Evolutionary conservation across 2,113 vertebrate genomes (phyloP).

Genomic region (Catharus bicknelli): DNA sequence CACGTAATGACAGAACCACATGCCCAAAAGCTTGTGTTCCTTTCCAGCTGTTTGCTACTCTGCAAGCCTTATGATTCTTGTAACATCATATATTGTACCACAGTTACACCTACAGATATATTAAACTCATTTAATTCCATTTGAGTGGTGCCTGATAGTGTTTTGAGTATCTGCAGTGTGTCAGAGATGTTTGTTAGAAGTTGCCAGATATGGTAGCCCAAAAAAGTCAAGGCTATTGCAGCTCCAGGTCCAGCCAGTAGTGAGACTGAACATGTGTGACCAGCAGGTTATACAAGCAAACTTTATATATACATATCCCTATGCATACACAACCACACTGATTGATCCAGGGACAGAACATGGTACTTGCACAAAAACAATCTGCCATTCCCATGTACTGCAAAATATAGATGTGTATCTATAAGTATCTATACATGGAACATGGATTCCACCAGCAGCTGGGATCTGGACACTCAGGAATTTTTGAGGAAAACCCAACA

Average conservation of each 20-base stretch:
- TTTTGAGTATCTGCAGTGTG: neutral
- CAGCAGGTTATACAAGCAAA: neutral
- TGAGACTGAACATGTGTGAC: accelerated
- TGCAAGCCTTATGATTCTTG: neutral
- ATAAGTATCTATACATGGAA: neutral
- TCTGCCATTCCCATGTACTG: neutral
- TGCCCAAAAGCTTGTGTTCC: neutral
- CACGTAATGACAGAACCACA: accelerated
- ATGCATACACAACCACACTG: neutral
- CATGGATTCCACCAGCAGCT: neutral
- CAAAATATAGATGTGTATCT: neutral
- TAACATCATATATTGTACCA: neutral
- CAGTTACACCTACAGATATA: neutral
- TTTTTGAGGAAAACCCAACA: neutral
- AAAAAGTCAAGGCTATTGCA: neutral
- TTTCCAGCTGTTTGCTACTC: neutral
- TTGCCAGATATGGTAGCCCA: neutral
- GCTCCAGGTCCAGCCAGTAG: neutral
- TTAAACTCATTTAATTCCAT: neutral
- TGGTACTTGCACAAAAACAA: neutral
- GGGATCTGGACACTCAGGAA: neutral
- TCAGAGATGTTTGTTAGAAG: neutral
- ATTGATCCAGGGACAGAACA: neutral
- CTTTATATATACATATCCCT: neutral
- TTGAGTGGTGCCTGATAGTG: neutral